A percentile compares a stretch with the other conserved stretches of the same genome.
phyloP scores from a whole-genome alignment of 2,797 vertebrate genomes.

The Ceyx erithaca region DNA sequence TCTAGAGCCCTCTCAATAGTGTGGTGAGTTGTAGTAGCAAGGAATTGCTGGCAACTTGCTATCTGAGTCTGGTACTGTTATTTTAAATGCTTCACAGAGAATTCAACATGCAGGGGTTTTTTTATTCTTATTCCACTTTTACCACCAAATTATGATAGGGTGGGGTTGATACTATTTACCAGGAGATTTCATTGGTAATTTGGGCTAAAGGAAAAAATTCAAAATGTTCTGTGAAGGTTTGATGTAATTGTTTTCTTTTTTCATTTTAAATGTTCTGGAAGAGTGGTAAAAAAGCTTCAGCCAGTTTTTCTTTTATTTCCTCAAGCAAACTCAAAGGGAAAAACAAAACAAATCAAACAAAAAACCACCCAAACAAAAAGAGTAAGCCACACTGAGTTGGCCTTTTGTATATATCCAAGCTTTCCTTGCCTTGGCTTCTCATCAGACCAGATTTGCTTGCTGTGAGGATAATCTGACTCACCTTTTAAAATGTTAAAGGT shows the following conservation, averaged over 20 bases:
- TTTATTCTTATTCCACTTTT: neutral
- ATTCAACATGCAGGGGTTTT: neutral
- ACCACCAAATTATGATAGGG: neutral
- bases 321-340: neutral
- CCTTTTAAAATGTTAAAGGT: conserved; percentile 30
- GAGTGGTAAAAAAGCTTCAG: neutral
- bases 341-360: neutral
- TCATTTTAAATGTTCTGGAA: neutral
- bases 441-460: conserved; percentile 8
- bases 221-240: neutral
- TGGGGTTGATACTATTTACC: neutral
- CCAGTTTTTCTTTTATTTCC: neutral
- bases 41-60: neutral
- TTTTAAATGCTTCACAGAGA: neutral
- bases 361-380: neutral
- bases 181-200: neutral
- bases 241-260: neutral
- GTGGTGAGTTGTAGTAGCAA: neutral
- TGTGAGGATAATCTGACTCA: conserved; percentile 12
- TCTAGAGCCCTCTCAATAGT: neutral
- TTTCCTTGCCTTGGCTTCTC: neutral
- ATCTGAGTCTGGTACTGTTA: neutral
- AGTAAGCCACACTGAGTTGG: neutral
- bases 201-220: neutral
- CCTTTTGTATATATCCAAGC: neutral